phyloP scores from a whole-genome alignment of 2,113 vertebrate species.

The Colossoma macropomum region DNA sequence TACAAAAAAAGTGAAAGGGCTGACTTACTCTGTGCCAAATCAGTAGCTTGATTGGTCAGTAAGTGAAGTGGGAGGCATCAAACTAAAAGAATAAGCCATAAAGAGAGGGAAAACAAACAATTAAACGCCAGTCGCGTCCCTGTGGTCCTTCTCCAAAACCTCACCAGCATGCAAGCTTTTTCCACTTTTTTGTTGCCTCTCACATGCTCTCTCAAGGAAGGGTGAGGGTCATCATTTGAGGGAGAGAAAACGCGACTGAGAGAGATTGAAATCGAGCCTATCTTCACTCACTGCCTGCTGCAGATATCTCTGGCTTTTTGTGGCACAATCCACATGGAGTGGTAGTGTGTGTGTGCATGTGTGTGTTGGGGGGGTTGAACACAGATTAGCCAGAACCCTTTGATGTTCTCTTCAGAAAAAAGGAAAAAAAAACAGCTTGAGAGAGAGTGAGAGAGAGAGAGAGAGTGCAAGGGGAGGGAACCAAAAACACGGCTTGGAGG shows the following conservation, averaged over 20 bases:
- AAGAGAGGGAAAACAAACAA: not conserved
- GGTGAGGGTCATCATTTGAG: slow-evolving; percentile 37
- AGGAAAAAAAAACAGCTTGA: slow-evolving; percentile 44
- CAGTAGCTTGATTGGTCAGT: slow-evolving; percentile 17
- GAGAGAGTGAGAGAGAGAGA: slow-evolving; percentile 35
- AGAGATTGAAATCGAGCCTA: slow-evolving; percentile 56
- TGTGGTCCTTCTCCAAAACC: slow-evolving; percentile 21
- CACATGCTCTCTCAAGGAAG: not conserved
- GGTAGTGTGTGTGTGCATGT: not conserved
- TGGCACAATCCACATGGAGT: slow-evolving; percentile 27
- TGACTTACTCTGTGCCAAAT: slow-evolving; percentile 27
- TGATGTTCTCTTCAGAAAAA: slow-evolving; percentile 50
- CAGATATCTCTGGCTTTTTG: slow-evolving; percentile 55
- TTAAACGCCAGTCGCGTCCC: slow-evolving; percentile 2
- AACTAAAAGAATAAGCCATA: not conserved
- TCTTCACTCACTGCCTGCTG: slow-evolving; percentile 50
- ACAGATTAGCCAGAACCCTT: slow-evolving; percentile 58
- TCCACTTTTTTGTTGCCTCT: slow-evolving; percentile 2
- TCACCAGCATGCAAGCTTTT: not conserved
- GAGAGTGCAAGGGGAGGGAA: slow-evolving; percentile 30
- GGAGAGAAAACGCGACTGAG: not conserved
- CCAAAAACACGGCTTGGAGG: slow-evolving; percentile 44
- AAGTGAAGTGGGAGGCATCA: not conserved
- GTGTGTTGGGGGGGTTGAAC: slow-evolving; percentile 25
- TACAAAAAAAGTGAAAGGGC: not conserved